Conservation (phyloP, 2,888 invertebrate genomes). For the Acanthacorydalis orientalis region DNA sequence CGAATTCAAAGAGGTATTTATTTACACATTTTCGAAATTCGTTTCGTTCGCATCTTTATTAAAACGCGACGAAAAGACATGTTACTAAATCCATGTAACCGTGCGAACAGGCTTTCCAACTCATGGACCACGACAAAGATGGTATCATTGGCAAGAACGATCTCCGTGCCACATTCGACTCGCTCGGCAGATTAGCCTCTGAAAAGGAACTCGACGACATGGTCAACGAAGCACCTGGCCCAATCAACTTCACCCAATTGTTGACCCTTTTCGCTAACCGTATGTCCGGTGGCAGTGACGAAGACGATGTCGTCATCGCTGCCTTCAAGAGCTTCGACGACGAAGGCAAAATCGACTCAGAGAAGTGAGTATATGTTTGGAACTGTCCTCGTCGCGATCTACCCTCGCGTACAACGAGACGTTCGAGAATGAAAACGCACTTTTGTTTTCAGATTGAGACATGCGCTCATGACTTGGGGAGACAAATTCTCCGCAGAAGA, state of each 20-base stretch:
- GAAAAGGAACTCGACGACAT: conserved; percentile 86
- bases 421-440: neutral
- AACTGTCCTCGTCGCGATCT: neutral
- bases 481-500: conserved; percentile 81
- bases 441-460: conserved; percentile 46
- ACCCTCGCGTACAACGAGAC: neutral
- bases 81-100: too few relatives aligned
- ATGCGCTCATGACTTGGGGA: conserved; percentile 84
- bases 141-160: conserved; percentile 59
- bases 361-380: conserved; percentile 39
- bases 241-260: conserved; percentile 90
- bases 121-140: conserved; percentile 93
- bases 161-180: conserved; percentile 81
- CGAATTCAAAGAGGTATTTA: conserved; percentile 71
- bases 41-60: too few relatives aligned
- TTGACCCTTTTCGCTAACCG: conserved; percentile 81
- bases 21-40: too few relatives aligned
- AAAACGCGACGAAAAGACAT: too few relatives aligned
- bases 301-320: conserved; percentile 77
- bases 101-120: conserved; percentile 70
- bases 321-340: conserved; percentile 88
- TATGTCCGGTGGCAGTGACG: conserved; percentile 79
- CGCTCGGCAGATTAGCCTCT: conserved; percentile 72
- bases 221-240: conserved; percentile 74
- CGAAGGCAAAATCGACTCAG: conserved; percentile 75